Evolutionary conservation across 2,888 invertebrate genomes (phyloP), one percentile per base, ranked within the genome.

Genomic region (Yponomeuta evonymella): DNA sequence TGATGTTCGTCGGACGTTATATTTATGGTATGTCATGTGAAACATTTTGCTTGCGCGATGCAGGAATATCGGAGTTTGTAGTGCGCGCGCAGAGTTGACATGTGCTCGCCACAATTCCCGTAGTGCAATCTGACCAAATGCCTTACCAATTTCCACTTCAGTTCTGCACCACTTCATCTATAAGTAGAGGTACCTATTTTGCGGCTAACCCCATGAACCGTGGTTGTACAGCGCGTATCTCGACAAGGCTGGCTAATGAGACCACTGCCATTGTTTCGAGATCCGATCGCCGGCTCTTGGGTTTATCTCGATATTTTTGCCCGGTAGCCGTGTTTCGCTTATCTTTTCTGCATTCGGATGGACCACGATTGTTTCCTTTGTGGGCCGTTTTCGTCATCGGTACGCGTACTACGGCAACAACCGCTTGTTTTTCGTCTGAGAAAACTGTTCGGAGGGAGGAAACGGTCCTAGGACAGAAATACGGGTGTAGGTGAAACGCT

Each of bases 201-300:
- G 29, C 29, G 64, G 30, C 30, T 58, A 76, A 73, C 75, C 74
- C 76, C 73, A 30, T 72, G 72, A 72, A 71, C 72, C 70, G 23
- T 5, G 70, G 33, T 48, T 23, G 68, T 70, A 64, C 68, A 33
- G 73, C 72, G 70, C 76, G 78, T 82, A 82, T 82, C 79, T 83
- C 83, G 84, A 85, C 86, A 83, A 81, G 84, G 83, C 86, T 82
- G 81, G 89, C 88, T 91, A 91, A 91, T 90, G 90, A 91, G 91
- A 87, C 88, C 88, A 79, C 79, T 79, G 81, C 90, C 89, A 91
- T 92, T 92, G 91, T 92, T 87, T 88, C 86, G 87, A 85, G 90
- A 90, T 89, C 81, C 82, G 83, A 89, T 89, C 88, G 80, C 72
- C 76, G 72, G 48, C 69, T 15, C 23, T 64, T 29, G 43, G 51